Evolutionary conservation across 2,797 vertebrate species (phyloP).

Genomic region (Melanotaenia parkinsoni): DNA sequence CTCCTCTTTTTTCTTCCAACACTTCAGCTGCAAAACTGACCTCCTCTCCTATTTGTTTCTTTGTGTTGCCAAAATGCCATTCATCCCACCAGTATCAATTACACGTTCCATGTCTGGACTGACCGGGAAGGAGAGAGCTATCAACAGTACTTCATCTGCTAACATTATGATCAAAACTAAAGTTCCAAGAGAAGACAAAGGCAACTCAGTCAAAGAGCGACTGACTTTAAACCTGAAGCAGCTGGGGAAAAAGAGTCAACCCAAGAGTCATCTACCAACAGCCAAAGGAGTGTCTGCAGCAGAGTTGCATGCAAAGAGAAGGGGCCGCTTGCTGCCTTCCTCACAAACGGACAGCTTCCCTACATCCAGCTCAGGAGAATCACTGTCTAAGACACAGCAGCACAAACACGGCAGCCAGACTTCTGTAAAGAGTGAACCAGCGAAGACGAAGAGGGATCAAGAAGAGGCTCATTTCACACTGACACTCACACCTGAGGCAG

Average conservation of each 20-base stretch:
- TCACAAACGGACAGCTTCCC: conserved; percentile 36
- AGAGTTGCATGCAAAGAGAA: conserved; percentile 56
- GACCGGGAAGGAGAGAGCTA: conserved; percentile 45
- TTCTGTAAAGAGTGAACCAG: conserved; percentile 23
- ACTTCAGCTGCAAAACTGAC: conserved; percentile 61
- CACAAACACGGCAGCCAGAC: conserved; percentile 16
- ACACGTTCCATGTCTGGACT: conserved; percentile 57
- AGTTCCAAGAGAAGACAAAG: conserved; percentile 51
- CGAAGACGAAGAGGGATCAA: conserved; percentile 40
- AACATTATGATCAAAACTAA: conserved; percentile 26
- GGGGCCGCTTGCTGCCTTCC: conserved; percentile 42
- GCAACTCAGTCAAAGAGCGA: conserved; percentile 64
- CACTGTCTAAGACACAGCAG: conserved; percentile 39
- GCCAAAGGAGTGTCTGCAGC: conserved; percentile 40
- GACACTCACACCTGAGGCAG: conserved; percentile 83
- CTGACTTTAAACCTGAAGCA: conserved; percentile 79
- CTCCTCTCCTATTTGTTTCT: conserved; percentile 73
- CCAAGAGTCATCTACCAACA: conserved; percentile 56
- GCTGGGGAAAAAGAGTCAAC: conserved; percentile 73
- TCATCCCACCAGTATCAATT: conserved; percentile 70
- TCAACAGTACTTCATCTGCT: conserved; percentile 16
- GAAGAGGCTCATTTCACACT: conserved; percentile 75
- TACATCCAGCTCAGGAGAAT: conserved; percentile 50
- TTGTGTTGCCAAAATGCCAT: conserved; percentile 80
- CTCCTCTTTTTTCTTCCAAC: conserved; percentile 33